Base-by-base conservation (phyloP, 2,113 vertebrate genomes). In the Brachypodius melanocephalos region DNA sequence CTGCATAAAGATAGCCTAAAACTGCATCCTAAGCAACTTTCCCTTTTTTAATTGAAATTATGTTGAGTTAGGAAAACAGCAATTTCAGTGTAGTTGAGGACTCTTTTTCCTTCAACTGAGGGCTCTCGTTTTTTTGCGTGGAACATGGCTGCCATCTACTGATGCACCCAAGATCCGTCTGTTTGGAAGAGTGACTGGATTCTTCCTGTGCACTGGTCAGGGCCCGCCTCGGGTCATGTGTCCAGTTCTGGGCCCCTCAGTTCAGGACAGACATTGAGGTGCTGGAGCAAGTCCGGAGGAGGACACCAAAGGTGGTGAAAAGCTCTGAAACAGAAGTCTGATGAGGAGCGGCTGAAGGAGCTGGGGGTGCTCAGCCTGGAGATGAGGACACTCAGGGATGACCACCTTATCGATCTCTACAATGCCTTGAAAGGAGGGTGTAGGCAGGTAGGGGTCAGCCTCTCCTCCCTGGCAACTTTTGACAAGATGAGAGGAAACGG, bases 101-200 rank as follows among this genome's bases (percentile, higher is more conserved):
- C 54, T 28, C 59, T 31, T 40, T 65, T 31, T 1, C 9, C 40
- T 38, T 8, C 14, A 45, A 4, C 18, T 3, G 29, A 5, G 5
- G 15, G 24, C 51, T 38, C 34, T 31, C 2, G 0, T 12, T n/a
- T 75, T 75, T 36, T 49, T 31, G 6, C 4, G 2, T 62, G 88
- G 93, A 88, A 42, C 91, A 10, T 17, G 85, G 26, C 77, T 95
- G 96, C 97, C 97, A 95, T 14, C 97, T 97, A 62, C 77, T 42
- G 97, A 34, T 63, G 5, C 16, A 8, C 0, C 8, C 8, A 3
- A 25, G 16, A 8, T 14, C 9, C 2, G 0, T 7, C 57, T 29
- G 9, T 17, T 40, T 17, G 17, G 54, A 61, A 61, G 78, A 48
- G 10, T 42, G 66, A 45, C 14, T 45, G 68, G 20, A 54, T 82